phyloP scores from a whole-genome alignment of 1,140 invertebrate genomes.

The Philotrypesis tridentata region DNA sequence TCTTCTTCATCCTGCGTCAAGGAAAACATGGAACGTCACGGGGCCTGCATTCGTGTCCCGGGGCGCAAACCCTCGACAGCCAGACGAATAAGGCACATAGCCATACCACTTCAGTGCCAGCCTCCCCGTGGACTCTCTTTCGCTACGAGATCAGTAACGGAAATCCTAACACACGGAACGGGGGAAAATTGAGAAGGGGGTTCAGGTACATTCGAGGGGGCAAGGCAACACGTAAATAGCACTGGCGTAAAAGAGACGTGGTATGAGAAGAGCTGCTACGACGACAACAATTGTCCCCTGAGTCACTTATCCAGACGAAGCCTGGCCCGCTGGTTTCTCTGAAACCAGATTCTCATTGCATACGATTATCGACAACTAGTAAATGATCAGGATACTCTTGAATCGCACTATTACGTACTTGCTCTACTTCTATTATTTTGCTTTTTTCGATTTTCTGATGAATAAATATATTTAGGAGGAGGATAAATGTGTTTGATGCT shows the following conservation, averaged over 20 bases:
- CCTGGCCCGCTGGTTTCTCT: neutral
- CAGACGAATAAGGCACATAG: neutral
- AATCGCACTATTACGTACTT: neutral
- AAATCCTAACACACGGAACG: neutral
- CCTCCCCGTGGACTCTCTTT: neutral
- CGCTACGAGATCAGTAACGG: neutral
- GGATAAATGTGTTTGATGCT: too few species aligned
- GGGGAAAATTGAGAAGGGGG: neutral
- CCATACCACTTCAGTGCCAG: neutral
- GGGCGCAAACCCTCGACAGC: neutral
- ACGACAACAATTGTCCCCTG: neutral
- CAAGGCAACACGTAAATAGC: neutral
- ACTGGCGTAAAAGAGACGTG: neutral
- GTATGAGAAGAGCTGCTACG: neutral
- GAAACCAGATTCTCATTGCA: neutral
- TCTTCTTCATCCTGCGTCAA: neutral
- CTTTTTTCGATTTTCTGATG: neutral
- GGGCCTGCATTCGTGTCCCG: neutral
- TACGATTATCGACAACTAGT: neutral
- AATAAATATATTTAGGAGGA: too few species aligned
- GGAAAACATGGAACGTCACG: neutral
- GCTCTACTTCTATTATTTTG: neutral
- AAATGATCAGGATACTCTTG: neutral
- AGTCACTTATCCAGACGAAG: neutral
- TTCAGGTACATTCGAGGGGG: neutral